Percentiles rank a stretch among this genome's conserved stretches.
Evolutionary conservation across 2,888 invertebrate species (phyloP).

Genomic region (Tenthredo distinguenda): DNA sequence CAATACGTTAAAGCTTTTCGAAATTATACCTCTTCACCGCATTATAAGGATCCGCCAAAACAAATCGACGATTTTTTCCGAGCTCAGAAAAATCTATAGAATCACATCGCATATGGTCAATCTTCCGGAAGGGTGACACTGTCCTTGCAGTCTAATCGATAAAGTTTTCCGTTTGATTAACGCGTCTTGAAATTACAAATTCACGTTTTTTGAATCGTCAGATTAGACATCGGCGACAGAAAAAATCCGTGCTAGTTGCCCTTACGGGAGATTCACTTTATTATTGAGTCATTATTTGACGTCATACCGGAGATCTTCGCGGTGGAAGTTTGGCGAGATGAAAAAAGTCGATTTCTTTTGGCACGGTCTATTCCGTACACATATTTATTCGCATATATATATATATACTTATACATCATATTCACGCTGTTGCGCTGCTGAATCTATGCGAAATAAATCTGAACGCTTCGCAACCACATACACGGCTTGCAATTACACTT

Average conservation of each 20-base stretch:
- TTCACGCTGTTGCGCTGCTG: background rate
- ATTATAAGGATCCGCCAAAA: background rate
- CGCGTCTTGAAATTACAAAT: no score
- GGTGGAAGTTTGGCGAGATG: background rate
- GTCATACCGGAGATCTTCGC: background rate
- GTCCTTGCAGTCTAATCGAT: no score
- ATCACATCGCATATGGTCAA: background rate
- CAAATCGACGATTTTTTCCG: background rate
- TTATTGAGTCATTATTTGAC: no score
- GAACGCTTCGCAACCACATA: background rate
- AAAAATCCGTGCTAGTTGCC: no score
- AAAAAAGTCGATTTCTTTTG: background rate
- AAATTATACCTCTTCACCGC: background rate
- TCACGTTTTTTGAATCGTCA: no score
- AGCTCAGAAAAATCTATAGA: background rate
- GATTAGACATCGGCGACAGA: no score
- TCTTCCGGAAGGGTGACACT: background rate
- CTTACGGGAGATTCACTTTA: no score
- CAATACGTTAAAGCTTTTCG: background rate
- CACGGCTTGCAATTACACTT: background rate
- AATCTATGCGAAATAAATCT: background rate
- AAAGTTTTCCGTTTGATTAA: no score
- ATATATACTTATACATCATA: background rate
- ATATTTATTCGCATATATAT: background rate
- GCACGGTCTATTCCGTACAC: background rate